Percentiles rank a stretch among this genome's conserved stretches.
Evolutionary conservation across 2,888 invertebrate genomes (phyloP).

Genomic region (Corythucha ciliata): DNA sequence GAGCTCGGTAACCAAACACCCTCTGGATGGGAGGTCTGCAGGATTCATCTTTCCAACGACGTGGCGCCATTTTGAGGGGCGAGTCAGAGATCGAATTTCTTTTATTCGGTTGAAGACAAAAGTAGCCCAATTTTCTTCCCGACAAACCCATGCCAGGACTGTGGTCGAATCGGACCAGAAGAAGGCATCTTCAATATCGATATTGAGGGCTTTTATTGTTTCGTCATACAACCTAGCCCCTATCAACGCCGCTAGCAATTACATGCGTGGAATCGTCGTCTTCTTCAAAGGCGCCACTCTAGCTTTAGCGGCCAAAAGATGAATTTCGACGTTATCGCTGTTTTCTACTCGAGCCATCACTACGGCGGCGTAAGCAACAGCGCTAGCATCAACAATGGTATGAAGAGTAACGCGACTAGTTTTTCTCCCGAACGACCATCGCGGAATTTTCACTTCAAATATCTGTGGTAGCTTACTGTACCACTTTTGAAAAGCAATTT

Average conservation of each 20-base stretch:
- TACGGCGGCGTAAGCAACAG: too few species aligned
- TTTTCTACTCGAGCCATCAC: too few species aligned
- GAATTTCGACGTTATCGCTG: too few species aligned
- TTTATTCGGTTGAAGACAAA: slow-evolving; percentile 31
- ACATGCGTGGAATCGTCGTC: slow-evolving; percentile 37
- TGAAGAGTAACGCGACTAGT: too few species aligned
- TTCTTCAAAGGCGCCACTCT: slow-evolving; percentile 36
- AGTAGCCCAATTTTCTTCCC: slow-evolving; percentile 34
- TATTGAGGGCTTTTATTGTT: too few species aligned
- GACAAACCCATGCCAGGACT: slow-evolving; percentile 35
- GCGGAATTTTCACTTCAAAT: too few species aligned
- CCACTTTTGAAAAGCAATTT: too few species aligned
- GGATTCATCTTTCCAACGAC: slow-evolving; percentile 38
- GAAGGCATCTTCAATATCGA: slow-evolving; percentile 21
- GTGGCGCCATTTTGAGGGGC: slow-evolving; percentile 36
- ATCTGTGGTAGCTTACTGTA: too few species aligned
- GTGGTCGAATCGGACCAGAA: slow-evolving; percentile 38
- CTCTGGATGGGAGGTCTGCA: slow-evolving; percentile 38
- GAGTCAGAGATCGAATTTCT: slow-evolving; percentile 2
- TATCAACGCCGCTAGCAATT: slow-evolving; percentile 37
- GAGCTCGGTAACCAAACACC: slow-evolving; percentile 35
- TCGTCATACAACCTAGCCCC: slow-evolving; percentile 34
- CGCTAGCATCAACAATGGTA: too few species aligned
- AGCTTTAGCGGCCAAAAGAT: too few species aligned
- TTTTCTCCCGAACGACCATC: too few species aligned